These are phyloP conservation scores for Promerops cafer DNA, from an alignment of 2,113 vertebrate species.

Conservation along the genomic window DNA sequence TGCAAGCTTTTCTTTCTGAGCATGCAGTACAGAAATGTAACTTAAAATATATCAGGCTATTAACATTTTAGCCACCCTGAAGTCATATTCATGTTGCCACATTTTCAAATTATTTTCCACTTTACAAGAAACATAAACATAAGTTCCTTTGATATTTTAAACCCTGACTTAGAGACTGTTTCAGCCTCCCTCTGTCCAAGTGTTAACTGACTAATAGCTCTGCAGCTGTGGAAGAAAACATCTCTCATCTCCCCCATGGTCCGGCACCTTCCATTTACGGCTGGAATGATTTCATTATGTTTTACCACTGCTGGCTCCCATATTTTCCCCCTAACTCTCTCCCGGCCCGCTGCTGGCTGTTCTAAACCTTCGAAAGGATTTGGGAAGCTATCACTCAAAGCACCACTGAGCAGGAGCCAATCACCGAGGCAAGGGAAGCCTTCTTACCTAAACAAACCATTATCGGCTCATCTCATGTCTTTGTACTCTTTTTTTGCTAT, in stretches of 20 bases:
- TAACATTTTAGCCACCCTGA: background rate
- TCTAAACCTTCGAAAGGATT: conserved; percentile 30
- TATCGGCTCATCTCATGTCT: conserved; percentile 62
- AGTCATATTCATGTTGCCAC: background rate
- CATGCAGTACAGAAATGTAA: background rate
- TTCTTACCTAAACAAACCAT: conserved; percentile 59
- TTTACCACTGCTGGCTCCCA: conserved; percentile 40
- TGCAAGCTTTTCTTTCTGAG: background rate
- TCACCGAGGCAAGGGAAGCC: conserved; percentile 19
- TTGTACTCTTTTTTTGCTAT: conserved; percentile 66
- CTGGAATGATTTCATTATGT: conserved; percentile 35
- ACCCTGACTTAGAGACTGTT: background rate
- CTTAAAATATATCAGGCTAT: background rate
- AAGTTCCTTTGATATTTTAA: conserved; percentile 31
- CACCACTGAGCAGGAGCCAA: conserved; percentile 13
- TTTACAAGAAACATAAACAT: conserved; percentile 37
- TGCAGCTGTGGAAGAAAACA: conserved; percentile 54
- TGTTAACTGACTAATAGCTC: conserved; percentile 58
- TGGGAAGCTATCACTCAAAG: conserved; percentile 40
- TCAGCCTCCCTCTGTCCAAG: conserved; percentile 11
- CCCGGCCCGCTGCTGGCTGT: background rate
- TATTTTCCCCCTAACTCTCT: background rate
- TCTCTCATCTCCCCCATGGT: conserved; percentile 53
- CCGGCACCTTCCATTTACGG: conserved; percentile 50
- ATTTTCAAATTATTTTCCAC: conserved; percentile 47